Evolutionary conservation across 2,797 vertebrate genomes (phyloP), one percentile per base, ranked within the genome.

Genomic region (Pangasius larnaudii): DNA sequence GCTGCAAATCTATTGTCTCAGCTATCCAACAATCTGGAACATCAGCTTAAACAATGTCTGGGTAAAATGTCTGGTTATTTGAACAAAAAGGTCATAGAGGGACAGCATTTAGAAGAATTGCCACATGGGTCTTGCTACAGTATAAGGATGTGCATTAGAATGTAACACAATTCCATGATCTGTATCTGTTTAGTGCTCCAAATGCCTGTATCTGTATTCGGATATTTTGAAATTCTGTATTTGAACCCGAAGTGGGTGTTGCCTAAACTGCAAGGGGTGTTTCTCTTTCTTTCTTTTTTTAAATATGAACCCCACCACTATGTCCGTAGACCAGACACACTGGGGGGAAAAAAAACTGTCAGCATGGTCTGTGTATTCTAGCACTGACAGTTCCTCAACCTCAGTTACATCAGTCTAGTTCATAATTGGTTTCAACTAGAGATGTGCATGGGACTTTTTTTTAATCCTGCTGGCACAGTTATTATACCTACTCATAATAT

Each of bases 1-100:
- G 39, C 81, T 84, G 81, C 42, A 84, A 86, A 71, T 86, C 74
- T 61, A 84, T 87, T 71, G 33, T 80, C 89, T 89, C 82, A 63
- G 63, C 78, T 61, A 84, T 85, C 14, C 75, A 10, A 51, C 59
- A 71, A 78, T 86, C 84, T 88, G 86, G 69, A 90, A 89, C 85
- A 89, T 88, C 82, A 79, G 77, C 86, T 87, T 85, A 80, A 61
- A 89, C 87, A 87, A 24, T 14, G 46, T 84, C n/a, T 84, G 81
- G 27, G 33, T 91, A 86, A 89, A 90, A 89, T 87, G 87, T 86
- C 86, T 72, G 78, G 82, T 87, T 90, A 87, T 87, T 88, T 88
- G 58, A 7, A 18, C 3, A 81, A 87, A 91, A 88, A 67, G 11
- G 51, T 86, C 75, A 30, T n/a, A 53, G 46, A 90, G 39, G 78